phyloP scores from a whole-genome alignment of 2,797 vertebrate species.

The Neoniphon sammara region DNA sequence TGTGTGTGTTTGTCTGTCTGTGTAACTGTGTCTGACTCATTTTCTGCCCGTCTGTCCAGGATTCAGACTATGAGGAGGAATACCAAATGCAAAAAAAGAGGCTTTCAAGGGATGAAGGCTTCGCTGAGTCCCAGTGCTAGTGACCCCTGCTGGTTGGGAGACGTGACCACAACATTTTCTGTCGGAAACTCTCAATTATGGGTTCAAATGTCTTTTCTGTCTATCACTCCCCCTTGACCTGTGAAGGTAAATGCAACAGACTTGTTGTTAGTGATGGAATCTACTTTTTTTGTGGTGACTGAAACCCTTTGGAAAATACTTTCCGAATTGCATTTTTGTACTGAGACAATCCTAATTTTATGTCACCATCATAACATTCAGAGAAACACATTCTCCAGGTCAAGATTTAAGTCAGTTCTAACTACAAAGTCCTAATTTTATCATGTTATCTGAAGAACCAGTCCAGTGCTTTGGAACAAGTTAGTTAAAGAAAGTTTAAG shows the following conservation, averaged over 20 bases:
- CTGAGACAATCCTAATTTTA: background rate
- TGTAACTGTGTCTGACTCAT: background rate
- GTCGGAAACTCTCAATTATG: background rate
- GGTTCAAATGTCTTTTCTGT: conserved; percentile 16
- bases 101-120: conserved; percentile 37
- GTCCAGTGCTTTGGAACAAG: background rate
- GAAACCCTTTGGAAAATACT: background rate
- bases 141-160: conserved; percentile 46
- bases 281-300: conserved; percentile 17
- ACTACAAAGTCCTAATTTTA: background rate
- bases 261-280: conserved; percentile 6
- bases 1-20: background rate
- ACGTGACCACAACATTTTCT: conserved; percentile 23
- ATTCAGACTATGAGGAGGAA: conserved; percentile 65
- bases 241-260: background rate
- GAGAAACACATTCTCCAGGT: too few species aligned
- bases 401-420: conserved; percentile 13
- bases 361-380: conserved; percentile 4
- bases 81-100: conserved; percentile 54
- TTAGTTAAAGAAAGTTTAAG: background rate
- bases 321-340: background rate
- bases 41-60: conserved; percentile 60
- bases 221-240: background rate
- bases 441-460: background rate
- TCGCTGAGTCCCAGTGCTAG: conserved; percentile 77